Percentiles rank a stretch among this genome's conserved stretches.
phyloP scores from a whole-genome alignment of 2,113 vertebrate genomes.

The Baryphthengus martii region DNA sequence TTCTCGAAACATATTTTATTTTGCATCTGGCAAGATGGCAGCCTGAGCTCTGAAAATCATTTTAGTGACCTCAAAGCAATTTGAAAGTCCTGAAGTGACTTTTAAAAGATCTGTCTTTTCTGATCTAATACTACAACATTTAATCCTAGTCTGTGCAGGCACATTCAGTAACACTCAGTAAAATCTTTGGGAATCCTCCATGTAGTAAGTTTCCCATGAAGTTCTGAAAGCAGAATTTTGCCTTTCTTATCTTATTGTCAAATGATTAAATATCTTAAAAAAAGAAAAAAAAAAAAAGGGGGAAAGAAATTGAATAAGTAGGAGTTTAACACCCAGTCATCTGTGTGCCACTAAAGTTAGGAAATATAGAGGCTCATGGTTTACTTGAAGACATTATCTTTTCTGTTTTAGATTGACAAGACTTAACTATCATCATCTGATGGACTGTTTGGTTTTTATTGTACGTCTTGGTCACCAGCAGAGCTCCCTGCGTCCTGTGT shows the following conservation, averaged over 20 bases:
- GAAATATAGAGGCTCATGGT: background rate
- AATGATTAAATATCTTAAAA: background rate
- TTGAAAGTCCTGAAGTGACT: background rate
- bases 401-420: background rate
- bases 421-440: background rate
- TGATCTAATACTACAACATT: background rate
- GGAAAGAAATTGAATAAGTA: too few species aligned
- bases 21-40: background rate
- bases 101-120: background rate
- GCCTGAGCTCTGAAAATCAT: background rate
- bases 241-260: background rate
- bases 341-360: background rate
- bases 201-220: background rate
- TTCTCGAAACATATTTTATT: background rate
- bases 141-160: background rate
- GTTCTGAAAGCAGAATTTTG: background rate
- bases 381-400: background rate
- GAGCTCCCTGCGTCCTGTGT: background rate
- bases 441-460: background rate
- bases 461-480: background rate
- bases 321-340: background rate
- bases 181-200: background rate
- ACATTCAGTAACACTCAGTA: background rate
- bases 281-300: background rate
- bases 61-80: background rate